Percentiles rank a stretch among this genome's conserved stretches.
Evolutionary conservation across 2,113 vertebrate species (phyloP).

Genomic region (Probosciger aterrimus): DNA sequence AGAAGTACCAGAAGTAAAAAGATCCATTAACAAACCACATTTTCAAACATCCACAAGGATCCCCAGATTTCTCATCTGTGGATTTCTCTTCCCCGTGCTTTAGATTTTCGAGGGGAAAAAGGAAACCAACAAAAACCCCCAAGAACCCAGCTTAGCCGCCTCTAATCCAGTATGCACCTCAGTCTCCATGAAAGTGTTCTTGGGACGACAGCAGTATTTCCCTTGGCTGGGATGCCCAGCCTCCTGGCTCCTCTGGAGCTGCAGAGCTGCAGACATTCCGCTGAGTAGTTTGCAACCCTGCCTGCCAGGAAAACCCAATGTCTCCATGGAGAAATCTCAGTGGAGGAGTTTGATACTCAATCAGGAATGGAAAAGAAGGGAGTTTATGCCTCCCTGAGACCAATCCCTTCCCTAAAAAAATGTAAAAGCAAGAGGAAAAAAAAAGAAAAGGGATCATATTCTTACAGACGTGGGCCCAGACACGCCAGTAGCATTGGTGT

Average conservation of each 20-base stretch:
- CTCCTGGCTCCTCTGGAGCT: slow-evolving; percentile 66
- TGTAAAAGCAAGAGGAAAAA: not conserved
- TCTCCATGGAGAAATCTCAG: slow-evolving; percentile 66
- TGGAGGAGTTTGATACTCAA: not conserved
- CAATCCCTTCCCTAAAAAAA: not conserved
- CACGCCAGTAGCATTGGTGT: not conserved
- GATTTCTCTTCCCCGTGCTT: not conserved
- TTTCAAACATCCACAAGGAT: slow-evolving; percentile 34
- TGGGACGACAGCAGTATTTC: slow-evolving; percentile 70
- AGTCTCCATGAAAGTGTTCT: slow-evolving; percentile 62
- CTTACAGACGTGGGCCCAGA: not conserved
- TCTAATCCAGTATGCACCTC: slow-evolving; percentile 38
- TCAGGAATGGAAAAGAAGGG: slow-evolving; percentile 29
- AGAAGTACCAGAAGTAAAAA: slow-evolving; percentile 38
- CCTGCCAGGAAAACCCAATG: slow-evolving; percentile 73
- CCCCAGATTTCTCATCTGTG: not conserved
- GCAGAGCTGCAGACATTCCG: slow-evolving; percentile 59
- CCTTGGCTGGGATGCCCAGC: slow-evolving; percentile 70
- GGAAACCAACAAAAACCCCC: not conserved
- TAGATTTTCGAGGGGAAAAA: not conserved
- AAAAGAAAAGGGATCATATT: not conserved
- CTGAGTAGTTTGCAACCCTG: slow-evolving; percentile 58
- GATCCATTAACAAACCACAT: slow-evolving; percentile 27
- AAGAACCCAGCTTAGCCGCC: not conserved
- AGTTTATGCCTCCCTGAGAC: slow-evolving; percentile 34